Evolutionary conservation across 1,140 invertebrate genomes (phyloP).

Genomic region (Listronotus bonariensis): DNA sequence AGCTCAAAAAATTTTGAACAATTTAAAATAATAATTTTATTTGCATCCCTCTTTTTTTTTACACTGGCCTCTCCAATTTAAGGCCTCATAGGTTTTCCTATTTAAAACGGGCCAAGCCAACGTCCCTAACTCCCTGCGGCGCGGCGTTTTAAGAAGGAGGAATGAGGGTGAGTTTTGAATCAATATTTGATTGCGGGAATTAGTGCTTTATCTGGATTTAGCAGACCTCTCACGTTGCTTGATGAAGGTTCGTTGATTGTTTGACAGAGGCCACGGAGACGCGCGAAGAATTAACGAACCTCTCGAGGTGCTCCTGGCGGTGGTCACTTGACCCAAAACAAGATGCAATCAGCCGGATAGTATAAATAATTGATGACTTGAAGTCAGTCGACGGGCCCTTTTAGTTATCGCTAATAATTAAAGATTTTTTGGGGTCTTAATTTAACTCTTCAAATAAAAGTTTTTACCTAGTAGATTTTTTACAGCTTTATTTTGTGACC

Average conservation of each 20-base stretch:
- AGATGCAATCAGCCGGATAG: constrained; percentile 33
- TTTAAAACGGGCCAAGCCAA: constrained; percentile 18
- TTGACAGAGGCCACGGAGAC: constrained; percentile 56
- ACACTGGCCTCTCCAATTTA: constrained; percentile 6
- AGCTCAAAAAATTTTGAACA: too few species aligned
- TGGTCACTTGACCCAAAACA: constrained; percentile 33
- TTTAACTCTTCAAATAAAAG: too few species aligned
- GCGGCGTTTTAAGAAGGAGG: constrained; percentile 46
- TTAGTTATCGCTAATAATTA: constrained; percentile 14
- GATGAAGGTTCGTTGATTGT: constrained; percentile 56
- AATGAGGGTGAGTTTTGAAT: constrained; percentile 56
- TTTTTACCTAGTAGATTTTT: too few species aligned
- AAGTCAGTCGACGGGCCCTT: constrained; percentile 15
- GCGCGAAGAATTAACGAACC: constrained; percentile 56
- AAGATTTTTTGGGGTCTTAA: background rate
- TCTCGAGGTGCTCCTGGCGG: constrained; percentile 37
- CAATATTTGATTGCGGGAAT: constrained; percentile 59
- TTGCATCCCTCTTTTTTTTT: too few species aligned
- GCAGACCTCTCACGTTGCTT: constrained; percentile 53
- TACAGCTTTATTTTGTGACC: too few species aligned
- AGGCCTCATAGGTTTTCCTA: constrained; percentile 22
- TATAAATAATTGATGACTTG: constrained; percentile 23
- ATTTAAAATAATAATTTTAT: too few species aligned
- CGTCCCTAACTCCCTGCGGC: constrained; percentile 8
- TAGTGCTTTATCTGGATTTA: constrained; percentile 58